Percentiles rank a stretch among this genome's conserved stretches.
These are phyloP conservation scores for Euproctis similis DNA, from an alignment of 2,888 invertebrate genomes.

Conservation along the genomic window DNA sequence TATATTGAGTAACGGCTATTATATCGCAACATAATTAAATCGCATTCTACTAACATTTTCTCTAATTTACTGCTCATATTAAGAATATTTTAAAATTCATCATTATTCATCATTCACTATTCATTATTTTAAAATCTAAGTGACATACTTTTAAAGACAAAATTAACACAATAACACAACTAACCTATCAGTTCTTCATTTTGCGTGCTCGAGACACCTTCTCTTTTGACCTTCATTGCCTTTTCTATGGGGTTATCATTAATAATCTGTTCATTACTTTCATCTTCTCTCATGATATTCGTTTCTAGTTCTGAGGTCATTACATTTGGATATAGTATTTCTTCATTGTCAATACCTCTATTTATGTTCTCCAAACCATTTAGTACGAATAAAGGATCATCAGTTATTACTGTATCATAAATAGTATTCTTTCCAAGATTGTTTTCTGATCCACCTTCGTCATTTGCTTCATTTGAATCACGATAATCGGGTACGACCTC, in stretches of 20 bases:
- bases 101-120: no score
- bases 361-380: constrained; percentile 50
- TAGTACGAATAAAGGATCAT: constrained; percentile 51
- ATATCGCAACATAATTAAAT: no score
- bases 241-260: constrained; percentile 33
- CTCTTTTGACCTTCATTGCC: constrained; percentile 42
- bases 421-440: constrained; percentile 30
- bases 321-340: constrained; percentile 23
- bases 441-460: constrained; percentile 35
- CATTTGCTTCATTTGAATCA: constrained; percentile 25
- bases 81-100: no score
- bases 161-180: constrained; percentile 1
- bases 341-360: constrained; percentile 31
- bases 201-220: constrained; percentile 28
- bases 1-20: no score
- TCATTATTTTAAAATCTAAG: no score
- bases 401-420: constrained; percentile 34
- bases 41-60: no score
- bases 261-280: constrained; percentile 20
- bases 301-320: constrained; percentile 22
- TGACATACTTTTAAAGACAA: no score
- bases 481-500: constrained; percentile 19
- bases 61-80: no score
- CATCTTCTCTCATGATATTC: constrained; percentile 23
- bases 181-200: constrained; percentile 29